phyloP scores from a whole-genome alignment of 2,888 invertebrate genomes.

The Sphaerophoria taeniata region DNA sequence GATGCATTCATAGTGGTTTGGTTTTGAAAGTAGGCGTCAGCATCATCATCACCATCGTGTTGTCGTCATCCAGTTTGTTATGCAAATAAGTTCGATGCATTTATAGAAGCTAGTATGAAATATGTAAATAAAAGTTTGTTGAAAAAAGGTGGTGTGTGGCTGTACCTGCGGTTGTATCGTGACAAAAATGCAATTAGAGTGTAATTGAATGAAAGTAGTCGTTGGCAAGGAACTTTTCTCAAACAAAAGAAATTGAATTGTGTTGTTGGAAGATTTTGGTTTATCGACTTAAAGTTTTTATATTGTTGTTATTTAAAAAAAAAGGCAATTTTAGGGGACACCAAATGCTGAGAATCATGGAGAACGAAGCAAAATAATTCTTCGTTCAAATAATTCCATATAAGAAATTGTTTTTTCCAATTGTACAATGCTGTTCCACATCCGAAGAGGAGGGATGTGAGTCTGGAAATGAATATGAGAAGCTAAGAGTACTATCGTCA shows the following conservation, averaged over 20 bases:
- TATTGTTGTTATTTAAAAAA: too few species aligned
- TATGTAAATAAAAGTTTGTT: neutral
- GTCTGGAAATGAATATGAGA: too few species aligned
- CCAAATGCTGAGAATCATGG: too few species aligned
- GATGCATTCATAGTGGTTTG: neutral
- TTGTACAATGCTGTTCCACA: too few species aligned
- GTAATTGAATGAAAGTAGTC: slow-evolving; percentile 12
- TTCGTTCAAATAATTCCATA: too few species aligned
- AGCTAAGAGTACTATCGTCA: too few species aligned
- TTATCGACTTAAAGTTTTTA: too few species aligned
- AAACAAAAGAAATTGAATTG: neutral
- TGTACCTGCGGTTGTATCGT: neutral
- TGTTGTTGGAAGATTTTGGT: too few species aligned
- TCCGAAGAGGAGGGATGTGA: too few species aligned
- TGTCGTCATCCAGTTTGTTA: neutral
- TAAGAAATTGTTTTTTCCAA: too few species aligned
- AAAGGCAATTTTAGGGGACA: too few species aligned
- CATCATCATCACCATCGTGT: neutral
- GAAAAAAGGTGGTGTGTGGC: slow-evolving; percentile 11
- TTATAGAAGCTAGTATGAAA: neutral
- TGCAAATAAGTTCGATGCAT: slow-evolving; percentile 17
- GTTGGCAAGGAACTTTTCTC: neutral
- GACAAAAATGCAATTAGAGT: slow-evolving; percentile 28
- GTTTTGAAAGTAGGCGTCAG: slow-evolving; percentile 25
- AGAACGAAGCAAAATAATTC: too few species aligned